Evolutionary conservation across 2,888 invertebrate species (phyloP).

Genomic region (Apotomis turbidana): DNA sequence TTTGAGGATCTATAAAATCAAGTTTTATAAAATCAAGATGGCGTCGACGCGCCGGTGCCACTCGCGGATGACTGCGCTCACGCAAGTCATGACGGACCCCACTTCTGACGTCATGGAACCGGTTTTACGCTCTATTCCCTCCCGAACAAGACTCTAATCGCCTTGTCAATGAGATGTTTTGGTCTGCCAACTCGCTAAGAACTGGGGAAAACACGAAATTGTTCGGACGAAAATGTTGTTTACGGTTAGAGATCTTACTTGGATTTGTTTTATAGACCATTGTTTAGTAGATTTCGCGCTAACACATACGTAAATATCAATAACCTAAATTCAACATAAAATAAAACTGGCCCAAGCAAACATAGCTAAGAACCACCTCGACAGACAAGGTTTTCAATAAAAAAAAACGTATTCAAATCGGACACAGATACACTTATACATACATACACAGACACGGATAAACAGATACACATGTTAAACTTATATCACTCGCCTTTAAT

Average conservation of each 20-base stretch:
- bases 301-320: too few relatives aligned
- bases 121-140: constrained; percentile 49
- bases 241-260: constrained; percentile 8
- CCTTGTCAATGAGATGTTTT: constrained; percentile 46
- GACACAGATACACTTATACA: too few relatives aligned
- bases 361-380: too few relatives aligned
- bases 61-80: constrained; percentile 71
- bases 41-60: constrained; percentile 61
- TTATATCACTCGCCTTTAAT: too few relatives aligned
- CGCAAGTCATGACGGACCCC: constrained; percentile 57
- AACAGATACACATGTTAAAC: too few relatives aligned
- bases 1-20: constrained; percentile 32
- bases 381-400: too few relatives aligned
- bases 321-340: too few relatives aligned
- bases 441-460: too few relatives aligned
- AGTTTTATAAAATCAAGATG: constrained; percentile 53
- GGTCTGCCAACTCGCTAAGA: constrained; percentile 64
- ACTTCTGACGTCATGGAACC: constrained; percentile 35
- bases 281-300: background rate
- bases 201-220: constrained; percentile 69
- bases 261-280: background rate
- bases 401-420: too few relatives aligned
- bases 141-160: constrained; percentile 47
- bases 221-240: constrained; percentile 45
- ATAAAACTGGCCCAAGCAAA: too few relatives aligned